Conservation (phyloP, 2,797 vertebrate species). For the Sebastes itinus region DNA sequence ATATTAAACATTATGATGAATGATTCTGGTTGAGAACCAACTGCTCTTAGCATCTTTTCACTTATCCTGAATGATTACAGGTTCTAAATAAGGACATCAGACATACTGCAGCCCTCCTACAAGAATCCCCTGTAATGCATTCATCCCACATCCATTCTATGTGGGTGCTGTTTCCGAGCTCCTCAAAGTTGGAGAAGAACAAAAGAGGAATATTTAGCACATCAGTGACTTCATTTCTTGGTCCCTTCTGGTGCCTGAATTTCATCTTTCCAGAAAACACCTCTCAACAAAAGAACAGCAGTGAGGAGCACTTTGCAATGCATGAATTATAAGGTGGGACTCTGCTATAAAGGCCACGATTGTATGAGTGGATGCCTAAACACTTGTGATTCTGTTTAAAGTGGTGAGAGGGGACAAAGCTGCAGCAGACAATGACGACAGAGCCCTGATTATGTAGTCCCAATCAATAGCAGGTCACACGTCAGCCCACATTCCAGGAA, state of each 20-base stretch:
- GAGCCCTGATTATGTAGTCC: conserved; percentile 56
- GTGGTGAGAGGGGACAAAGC: conserved; percentile 36
- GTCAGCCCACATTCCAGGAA: conserved; percentile 65
- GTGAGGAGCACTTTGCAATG: background rate
- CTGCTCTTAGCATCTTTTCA: background rate
- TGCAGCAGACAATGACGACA: conserved; percentile 50
- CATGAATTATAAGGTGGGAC: conserved; percentile 27
- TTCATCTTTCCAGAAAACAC: conserved; percentile 6
- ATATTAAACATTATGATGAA: background rate
- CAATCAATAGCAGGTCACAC: conserved; percentile 74
- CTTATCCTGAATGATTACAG: background rate
- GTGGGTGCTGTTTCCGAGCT: background rate
- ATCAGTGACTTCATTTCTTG: background rate
- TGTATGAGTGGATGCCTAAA: conserved; percentile 32
- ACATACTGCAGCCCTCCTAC: background rate
- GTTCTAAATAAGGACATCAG: background rate
- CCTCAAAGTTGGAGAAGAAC: conserved; percentile 2
- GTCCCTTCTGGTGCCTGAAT: conserved; percentile 3
- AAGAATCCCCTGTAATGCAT: background rate
- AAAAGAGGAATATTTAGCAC: conserved; percentile 38
- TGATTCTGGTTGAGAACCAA: background rate
- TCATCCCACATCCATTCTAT: background rate
- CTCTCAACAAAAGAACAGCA: conserved; percentile 12
- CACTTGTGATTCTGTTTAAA: conserved; percentile 50
- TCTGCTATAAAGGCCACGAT: conserved; percentile 12